Evolutionary conservation across 2,797 vertebrate species (phyloP), one percentile per base, ranked within the genome.

Genomic region (Tapirus indicus): DNA sequence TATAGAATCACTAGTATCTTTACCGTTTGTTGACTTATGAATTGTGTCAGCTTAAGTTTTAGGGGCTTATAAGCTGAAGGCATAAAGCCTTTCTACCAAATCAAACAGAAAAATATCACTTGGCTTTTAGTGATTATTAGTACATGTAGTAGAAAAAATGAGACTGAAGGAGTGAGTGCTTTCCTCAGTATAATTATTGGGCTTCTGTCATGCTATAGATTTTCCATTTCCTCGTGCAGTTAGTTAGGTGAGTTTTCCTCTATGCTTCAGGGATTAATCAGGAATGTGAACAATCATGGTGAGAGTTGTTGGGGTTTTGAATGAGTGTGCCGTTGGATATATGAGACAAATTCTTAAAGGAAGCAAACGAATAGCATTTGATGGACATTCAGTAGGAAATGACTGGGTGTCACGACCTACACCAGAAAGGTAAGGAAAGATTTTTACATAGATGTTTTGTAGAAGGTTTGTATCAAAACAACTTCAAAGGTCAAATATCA

Each of bases 291-390:
- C 35, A 78, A 85, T 80, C 44, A 77, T 77, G 8, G 2, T 27
- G 3, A 96, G 1, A 44, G 60, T 35, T 27, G 5, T 23, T 94
- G 41, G 10, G 2, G 17, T 49, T n/a, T 4, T 87, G 38, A n/a
- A 52, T 80, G 27, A 96, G 25, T 72, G 21, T 75, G 47, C 32
- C 7, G 41, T 89, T 86, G 75, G 87, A 58, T 91, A 88, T 41
- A 21, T 52, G 41, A 95, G n/a, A 90, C 29, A 77, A 94, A 88
- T 94, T 88, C 18, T 84, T 97, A 35, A 54, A 87, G 58, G 18
- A 80, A 97, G 91, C 74, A 91, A 91, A 88, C 89, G 14, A 86
- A 94, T 21, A 92, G 52, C 60, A 25, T 32, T 72, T 56, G 77
- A 66, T 64, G 21, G 20, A 38, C 84, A 83, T 52, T 74, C 54